A percentile compares a stretch with the other conserved stretches of the same genome.
phyloP scores from a whole-genome alignment of 2,797 vertebrate species.

The Lerista edwardsae region DNA sequence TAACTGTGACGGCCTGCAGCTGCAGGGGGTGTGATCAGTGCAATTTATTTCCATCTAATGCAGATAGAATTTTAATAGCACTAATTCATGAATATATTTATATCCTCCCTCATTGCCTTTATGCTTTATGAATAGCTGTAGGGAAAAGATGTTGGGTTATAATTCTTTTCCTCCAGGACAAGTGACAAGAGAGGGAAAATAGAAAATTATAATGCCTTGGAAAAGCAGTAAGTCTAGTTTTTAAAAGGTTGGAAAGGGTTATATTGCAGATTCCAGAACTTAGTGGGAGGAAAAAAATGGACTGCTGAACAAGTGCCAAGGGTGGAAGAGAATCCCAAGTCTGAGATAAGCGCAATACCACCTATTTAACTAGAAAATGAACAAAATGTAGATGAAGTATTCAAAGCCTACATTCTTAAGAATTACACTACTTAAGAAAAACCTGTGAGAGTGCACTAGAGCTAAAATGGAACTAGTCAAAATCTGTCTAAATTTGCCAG shows the following conservation, averaged over 20 bases:
- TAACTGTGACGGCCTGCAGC: constrained; percentile 9
- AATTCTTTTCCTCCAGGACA: constrained; percentile 15
- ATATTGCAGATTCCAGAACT: neutral
- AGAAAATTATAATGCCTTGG: neutral
- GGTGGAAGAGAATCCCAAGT: neutral
- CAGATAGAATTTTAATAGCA: constrained; percentile 30
- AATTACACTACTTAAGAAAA: neutral
- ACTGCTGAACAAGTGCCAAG: neutral
- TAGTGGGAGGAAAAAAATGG: neutral
- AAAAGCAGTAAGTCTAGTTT: neutral
- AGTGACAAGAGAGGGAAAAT: neutral
- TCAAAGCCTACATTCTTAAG: neutral
- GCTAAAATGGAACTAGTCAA: neutral
- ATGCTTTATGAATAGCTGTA: constrained; percentile 13
- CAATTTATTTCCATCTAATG: constrained; percentile 18
- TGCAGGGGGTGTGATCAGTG: constrained; percentile 8
- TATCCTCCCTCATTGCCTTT: constrained; percentile 21
- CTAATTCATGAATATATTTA: constrained; percentile 46
- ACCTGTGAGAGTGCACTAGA: neutral
- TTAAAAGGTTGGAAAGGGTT: constrained; percentile 8
- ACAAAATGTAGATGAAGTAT: neutral
- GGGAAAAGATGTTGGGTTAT: constrained; percentile 32
- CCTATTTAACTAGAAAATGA: neutral
- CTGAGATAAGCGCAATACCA: neutral
- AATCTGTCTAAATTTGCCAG: neutral